phyloP scores from a whole-genome alignment of 2,797 vertebrate genomes.

The Rhynchonycteris naso region DNA sequence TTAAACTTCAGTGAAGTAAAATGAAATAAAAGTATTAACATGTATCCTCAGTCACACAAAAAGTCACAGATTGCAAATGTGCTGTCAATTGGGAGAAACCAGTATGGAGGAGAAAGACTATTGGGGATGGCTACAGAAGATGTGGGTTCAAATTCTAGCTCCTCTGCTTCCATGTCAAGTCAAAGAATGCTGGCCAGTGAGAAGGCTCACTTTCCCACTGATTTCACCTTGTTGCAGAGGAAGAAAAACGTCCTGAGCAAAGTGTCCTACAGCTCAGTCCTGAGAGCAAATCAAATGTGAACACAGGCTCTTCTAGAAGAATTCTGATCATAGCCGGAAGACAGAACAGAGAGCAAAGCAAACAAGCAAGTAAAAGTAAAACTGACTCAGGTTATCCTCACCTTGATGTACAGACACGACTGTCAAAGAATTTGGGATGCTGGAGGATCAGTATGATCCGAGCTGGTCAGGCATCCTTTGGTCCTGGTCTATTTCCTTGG shows the following conservation, averaged over 20 bases:
- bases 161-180: background rate
- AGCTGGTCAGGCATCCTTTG: background rate
- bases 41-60: accelerated
- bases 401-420: background rate
- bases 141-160: background rate
- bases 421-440: background rate
- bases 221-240: background rate
- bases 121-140: background rate
- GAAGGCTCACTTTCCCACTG: background rate
- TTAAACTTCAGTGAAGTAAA: background rate
- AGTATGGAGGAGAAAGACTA: background rate
- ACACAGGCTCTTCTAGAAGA: background rate
- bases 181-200: background rate
- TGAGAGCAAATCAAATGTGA: background rate
- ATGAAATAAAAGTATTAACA: background rate
- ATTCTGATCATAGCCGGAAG: background rate
- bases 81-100: background rate
- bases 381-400: background rate
- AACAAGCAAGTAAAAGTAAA: background rate
- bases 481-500: background rate
- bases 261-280: background rate
- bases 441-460: accelerated
- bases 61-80: background rate
- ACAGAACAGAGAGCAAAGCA: background rate
- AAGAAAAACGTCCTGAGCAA: background rate